phyloP scores from a whole-genome alignment of 2,888 invertebrate genomes.

The Chalcosyrphus nemorum region DNA sequence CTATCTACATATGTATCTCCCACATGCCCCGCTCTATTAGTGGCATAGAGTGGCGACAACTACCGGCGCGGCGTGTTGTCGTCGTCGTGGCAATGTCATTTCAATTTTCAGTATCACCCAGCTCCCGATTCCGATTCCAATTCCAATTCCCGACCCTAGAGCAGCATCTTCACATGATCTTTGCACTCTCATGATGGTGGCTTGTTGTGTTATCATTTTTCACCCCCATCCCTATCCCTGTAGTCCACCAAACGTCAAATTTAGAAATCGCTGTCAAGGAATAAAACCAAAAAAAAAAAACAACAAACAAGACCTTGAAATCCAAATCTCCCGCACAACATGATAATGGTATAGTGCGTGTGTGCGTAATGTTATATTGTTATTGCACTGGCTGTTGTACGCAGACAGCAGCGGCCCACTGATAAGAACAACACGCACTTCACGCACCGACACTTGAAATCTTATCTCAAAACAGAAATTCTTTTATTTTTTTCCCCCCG shows the following conservation, averaged over 20 bases:
- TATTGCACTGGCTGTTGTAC: conserved; percentile 38
- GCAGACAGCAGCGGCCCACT: conserved; percentile 25
- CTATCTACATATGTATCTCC: too few relatives aligned
- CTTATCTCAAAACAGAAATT: conserved; percentile 44
- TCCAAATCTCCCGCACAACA: conserved; percentile 45
- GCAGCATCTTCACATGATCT: conserved; percentile 27
- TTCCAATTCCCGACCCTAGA: background rate
- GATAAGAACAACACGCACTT: conserved; percentile 56
- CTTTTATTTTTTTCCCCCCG: background rate
- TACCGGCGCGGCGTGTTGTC: background rate
- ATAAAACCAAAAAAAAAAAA: conserved; percentile 15
- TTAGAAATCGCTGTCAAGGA: conserved; percentile 37
- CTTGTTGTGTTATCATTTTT: background rate
- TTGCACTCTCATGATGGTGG: conserved; percentile 27
- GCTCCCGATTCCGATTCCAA: background rate
- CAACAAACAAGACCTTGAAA: conserved; percentile 67
- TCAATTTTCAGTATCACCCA: conserved; percentile 32
- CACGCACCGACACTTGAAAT: conserved; percentile 55
- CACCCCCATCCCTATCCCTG: conserved; percentile 15
- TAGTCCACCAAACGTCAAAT: conserved; percentile 33
- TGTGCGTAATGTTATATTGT: background rate
- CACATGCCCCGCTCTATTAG: background rate
- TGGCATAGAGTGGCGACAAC: background rate
- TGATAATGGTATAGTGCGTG: background rate
- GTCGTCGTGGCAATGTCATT: conserved; percentile 50